These are phyloP conservation scores for Eulithis testata DNA, from an alignment of 2,888 invertebrate species.

Conservation along the genomic window DNA sequence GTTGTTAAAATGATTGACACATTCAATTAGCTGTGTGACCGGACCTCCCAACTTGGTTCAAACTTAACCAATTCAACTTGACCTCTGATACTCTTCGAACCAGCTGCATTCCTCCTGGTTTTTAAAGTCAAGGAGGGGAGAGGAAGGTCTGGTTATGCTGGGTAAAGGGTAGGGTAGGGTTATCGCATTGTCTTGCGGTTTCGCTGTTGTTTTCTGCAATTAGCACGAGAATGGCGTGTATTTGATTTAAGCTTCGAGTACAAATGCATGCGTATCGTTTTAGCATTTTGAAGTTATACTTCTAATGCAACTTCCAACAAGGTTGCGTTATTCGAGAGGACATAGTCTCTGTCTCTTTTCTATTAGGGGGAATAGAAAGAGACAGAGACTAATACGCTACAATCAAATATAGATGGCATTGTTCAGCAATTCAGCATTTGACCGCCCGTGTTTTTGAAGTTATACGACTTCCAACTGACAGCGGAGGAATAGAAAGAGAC, in stretches of 20 bases:
- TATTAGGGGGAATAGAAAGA: too few relatives aligned
- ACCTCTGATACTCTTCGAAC: constrained; percentile 36
- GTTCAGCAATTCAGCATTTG: too few relatives aligned
- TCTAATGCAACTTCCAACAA: too few relatives aligned
- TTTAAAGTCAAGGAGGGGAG: constrained; percentile 30
- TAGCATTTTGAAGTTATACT: too few relatives aligned
- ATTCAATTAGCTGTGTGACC: constrained; percentile 90
- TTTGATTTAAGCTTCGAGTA: constrained; percentile 51
- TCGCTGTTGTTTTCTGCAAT: constrained; percentile 81
- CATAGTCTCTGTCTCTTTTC: too few relatives aligned
- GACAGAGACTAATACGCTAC: too few relatives aligned
- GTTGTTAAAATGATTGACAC: constrained; percentile 92
- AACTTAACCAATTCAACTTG: constrained; percentile 56
- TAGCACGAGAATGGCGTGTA: constrained; percentile 74
- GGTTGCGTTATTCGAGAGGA: too few relatives aligned
- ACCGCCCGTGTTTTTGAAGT: too few relatives aligned
- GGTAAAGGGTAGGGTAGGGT: constrained; percentile 60
- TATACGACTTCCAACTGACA: too few relatives aligned
- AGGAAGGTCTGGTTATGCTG: constrained; percentile 51
- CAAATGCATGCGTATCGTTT: not conserved
- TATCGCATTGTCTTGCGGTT: constrained; percentile 70
- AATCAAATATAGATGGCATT: too few relatives aligned
- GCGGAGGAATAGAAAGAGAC: too few relatives aligned
- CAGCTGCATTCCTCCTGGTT: constrained; percentile 11
- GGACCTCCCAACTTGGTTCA: constrained; percentile 82